These are phyloP conservation scores for Brachylomia viminalis DNA, from an alignment of 2,888 invertebrate genomes.

Conservation along the genomic window DNA sequence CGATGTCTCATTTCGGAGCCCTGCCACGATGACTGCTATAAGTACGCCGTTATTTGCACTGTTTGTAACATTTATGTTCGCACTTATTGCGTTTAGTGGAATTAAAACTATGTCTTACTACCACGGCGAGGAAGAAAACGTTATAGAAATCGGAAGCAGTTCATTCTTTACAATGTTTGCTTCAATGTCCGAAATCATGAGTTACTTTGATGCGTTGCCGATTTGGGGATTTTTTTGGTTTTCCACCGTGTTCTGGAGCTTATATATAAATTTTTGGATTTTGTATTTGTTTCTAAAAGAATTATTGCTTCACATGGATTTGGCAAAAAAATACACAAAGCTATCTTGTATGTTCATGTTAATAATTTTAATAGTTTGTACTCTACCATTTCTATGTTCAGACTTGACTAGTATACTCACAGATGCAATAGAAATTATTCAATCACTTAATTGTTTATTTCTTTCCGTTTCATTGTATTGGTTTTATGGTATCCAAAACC, in stretches of 20 bases:
- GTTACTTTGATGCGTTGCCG: slow-evolving; percentile 78
- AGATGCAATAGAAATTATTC: slow-evolving; percentile 79
- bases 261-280: slow-evolving; percentile 81
- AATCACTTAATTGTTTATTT: slow-evolving; percentile 77
- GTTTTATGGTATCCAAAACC: slow-evolving; percentile 83
- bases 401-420: slow-evolving; percentile 79
- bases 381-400: slow-evolving; percentile 83
- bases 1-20: slow-evolving; percentile 83
- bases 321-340: slow-evolving; percentile 71
- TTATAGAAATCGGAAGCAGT: slow-evolving; percentile 79
- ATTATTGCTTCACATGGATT: slow-evolving; percentile 64
- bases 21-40: slow-evolving; percentile 84
- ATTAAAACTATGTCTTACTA: slow-evolving; percentile 85
- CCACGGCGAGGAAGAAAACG: slow-evolving; percentile 83
- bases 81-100: slow-evolving; percentile 80
- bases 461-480: slow-evolving; percentile 84
- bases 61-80: slow-evolving; percentile 73
- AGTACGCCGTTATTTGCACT: slow-evolving; percentile 76
- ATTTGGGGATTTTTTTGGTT: slow-evolving; percentile 84
- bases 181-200: slow-evolving; percentile 81
- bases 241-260: slow-evolving; percentile 75
- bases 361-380: slow-evolving; percentile 68
- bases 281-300: slow-evolving; percentile 78
- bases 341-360: slow-evolving; percentile 70
- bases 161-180: slow-evolving; percentile 78